These are phyloP conservation scores for Emberiza fucata DNA, from an alignment of 2,113 vertebrate species.

Conservation along the genomic window DNA sequence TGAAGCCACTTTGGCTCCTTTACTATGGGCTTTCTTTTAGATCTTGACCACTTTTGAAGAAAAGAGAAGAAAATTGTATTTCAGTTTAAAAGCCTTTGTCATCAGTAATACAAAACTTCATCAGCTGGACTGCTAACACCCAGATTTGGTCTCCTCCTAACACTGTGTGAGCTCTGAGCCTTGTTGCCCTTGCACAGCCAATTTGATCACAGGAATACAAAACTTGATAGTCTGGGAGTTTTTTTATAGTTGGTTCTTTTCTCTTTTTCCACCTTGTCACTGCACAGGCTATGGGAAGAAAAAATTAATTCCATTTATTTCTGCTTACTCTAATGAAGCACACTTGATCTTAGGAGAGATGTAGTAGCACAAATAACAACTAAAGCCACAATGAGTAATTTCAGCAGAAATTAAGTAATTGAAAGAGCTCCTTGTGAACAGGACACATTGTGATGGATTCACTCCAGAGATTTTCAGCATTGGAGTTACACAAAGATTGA, in stretches of 20 bases:
- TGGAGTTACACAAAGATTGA: neutral
- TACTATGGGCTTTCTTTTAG: neutral
- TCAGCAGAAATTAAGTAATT: neutral
- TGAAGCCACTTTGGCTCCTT: neutral
- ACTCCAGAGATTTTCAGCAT: neutral
- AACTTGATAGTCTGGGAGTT: neutral
- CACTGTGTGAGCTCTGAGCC: neutral
- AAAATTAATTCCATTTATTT: neutral
- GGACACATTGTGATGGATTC: neutral
- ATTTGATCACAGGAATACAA: neutral
- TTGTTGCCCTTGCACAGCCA: neutral
- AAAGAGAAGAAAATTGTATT: neutral
- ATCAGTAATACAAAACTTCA: neutral
- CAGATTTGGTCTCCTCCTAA: neutral
- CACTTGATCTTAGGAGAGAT: neutral
- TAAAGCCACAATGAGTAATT: neutral
- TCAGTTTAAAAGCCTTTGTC: neutral
- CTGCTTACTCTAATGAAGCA: neutral
- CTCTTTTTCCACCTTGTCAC: neutral
- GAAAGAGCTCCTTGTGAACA: neutral
- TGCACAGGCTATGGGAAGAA: neutral
- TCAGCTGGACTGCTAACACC: neutral
- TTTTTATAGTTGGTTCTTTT: neutral
- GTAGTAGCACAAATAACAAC: neutral
- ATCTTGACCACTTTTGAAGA: neutral